Evolutionary conservation across 2,888 invertebrate species (phyloP).

Genomic region (Galeopsomyia nigrocyanea): DNA sequence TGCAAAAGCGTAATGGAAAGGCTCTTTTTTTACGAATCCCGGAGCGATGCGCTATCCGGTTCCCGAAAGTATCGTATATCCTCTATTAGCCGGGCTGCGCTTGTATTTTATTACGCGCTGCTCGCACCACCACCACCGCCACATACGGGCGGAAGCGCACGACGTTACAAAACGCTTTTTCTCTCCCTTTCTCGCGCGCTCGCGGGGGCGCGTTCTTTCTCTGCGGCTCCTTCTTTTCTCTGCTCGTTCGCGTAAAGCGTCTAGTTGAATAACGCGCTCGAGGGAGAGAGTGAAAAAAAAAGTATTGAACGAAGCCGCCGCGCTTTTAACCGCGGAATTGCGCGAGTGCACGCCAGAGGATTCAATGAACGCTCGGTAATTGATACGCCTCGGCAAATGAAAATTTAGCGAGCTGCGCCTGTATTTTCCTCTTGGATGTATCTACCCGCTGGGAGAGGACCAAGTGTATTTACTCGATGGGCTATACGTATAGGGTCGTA

Average conservation of each 20-base stretch:
- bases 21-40: slow-evolving; percentile 27
- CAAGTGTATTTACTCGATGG: too few species aligned
- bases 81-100: slow-evolving; percentile 31
- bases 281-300: neutral
- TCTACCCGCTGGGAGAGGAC: too few species aligned
- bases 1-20: slow-evolving; percentile 30
- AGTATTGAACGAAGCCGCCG: neutral
- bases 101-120: slow-evolving; percentile 45
- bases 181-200: neutral
- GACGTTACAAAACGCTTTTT: slow-evolving; percentile 33
- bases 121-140: neutral
- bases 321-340: slow-evolving; percentile 16
- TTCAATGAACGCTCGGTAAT: slow-evolving; percentile 31
- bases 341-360: slow-evolving; percentile 2
- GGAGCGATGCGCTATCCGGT: slow-evolving; percentile 33
- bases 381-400: slow-evolving; percentile 28
- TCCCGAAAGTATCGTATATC: slow-evolving; percentile 45
- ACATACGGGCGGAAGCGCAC: slow-evolving; percentile 39
- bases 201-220: too few species aligned
- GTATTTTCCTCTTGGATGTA: too few species aligned
- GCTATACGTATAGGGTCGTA: too few species aligned
- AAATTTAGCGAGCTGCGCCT: slow-evolving; percentile 19
- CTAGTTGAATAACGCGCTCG: neutral
- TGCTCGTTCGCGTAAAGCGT: too few species aligned
- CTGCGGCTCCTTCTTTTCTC: neutral